A percentile compares a stretch with the other conserved stretches of the same genome.
phyloP scores from a whole-genome alignment of 1,140 invertebrate species.

The Meteorus sp. region DNA sequence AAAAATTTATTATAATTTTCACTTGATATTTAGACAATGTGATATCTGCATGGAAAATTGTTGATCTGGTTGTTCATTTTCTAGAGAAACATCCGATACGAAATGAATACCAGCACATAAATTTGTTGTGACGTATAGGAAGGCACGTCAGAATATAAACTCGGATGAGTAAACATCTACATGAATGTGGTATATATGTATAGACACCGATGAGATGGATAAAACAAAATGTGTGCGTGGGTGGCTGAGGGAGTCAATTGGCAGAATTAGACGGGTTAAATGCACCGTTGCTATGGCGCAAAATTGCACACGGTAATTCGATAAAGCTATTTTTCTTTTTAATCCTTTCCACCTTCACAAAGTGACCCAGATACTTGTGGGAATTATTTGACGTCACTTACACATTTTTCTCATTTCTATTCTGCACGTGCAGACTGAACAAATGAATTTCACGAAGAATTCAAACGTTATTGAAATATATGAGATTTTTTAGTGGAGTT shows the following conservation, averaged over 20 bases:
- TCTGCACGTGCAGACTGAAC: background rate
- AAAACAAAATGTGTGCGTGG: conserved; percentile 28
- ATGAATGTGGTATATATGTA: conserved; percentile 33
- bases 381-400: conserved; percentile 3
- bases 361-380: conserved; percentile 6
- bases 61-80: too few relatives aligned
- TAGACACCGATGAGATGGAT: conserved; percentile 3
- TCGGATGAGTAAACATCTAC: too few relatives aligned
- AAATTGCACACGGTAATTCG: conserved; percentile 40
- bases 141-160: too few relatives aligned
- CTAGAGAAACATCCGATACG: too few relatives aligned
- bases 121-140: too few relatives aligned
- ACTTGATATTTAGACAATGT: too few relatives aligned
- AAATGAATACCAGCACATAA: too few relatives aligned
- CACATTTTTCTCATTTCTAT: background rate
- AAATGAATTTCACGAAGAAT: background rate
- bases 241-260: conserved; percentile 46
- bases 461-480: too few relatives aligned
- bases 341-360: conserved; percentile 26
- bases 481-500: too few relatives aligned
- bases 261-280: conserved; percentile 49
- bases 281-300: conserved; percentile 35
- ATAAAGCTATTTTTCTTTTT: conserved; percentile 39
- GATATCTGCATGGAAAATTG: too few relatives aligned
- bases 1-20: too few relatives aligned